These are phyloP conservation scores for Drosophila jambulina DNA, from an alignment of 1,140 invertebrate species.

Conservation along the genomic window DNA sequence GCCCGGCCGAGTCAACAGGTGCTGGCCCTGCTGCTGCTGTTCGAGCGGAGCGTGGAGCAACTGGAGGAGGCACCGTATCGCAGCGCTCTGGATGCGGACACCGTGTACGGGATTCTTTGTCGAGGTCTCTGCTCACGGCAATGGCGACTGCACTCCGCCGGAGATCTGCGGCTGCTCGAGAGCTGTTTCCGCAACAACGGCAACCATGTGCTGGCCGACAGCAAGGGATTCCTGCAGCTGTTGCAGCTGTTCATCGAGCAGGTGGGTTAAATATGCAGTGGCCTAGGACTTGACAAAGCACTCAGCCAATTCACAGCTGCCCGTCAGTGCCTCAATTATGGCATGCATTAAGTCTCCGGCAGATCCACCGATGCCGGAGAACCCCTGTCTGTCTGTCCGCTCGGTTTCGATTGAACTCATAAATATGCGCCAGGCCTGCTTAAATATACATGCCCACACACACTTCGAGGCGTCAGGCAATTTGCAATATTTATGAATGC, in stretches of 20 bases:
- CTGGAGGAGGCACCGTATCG: slow-evolving; percentile 49
- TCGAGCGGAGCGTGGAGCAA: slow-evolving; percentile 74
- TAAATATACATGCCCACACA: slow-evolving; percentile 46
- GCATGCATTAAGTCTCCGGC: slow-evolving; percentile 35
- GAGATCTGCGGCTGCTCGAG: slow-evolving; percentile 68
- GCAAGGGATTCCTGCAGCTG: slow-evolving; percentile 77
- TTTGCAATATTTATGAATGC: slow-evolving; percentile 63
- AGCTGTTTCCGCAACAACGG: slow-evolving; percentile 77
- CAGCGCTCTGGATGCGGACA: slow-evolving; percentile 67
- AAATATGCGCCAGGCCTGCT: slow-evolving; percentile 50
- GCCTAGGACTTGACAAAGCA: slow-evolving; percentile 28
- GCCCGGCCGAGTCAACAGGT: slow-evolving; percentile 73
- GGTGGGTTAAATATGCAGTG: slow-evolving; percentile 61
- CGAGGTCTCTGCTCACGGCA: slow-evolving; percentile 52
- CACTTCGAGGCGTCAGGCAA: slow-evolving; percentile 38
- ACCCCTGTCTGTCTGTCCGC: slow-evolving; percentile 2
- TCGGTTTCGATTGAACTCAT: slow-evolving; percentile 43
- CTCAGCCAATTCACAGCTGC: slow-evolving; percentile 44
- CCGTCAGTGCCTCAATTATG: slow-evolving; percentile 47
- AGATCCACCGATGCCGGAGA: background rate
- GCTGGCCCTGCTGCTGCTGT: slow-evolving; percentile 68
- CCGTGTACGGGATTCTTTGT: slow-evolving; percentile 61
- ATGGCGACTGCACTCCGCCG: slow-evolving; percentile 50
- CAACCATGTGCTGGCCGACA: slow-evolving; percentile 79
- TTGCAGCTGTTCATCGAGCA: slow-evolving; percentile 73